Percentiles rank a stretch among this genome's conserved stretches.
These are phyloP conservation scores for Octopus bimaculoides DNA, from an alignment of 1,140 invertebrate species.

Conservation along the genomic window DNA sequence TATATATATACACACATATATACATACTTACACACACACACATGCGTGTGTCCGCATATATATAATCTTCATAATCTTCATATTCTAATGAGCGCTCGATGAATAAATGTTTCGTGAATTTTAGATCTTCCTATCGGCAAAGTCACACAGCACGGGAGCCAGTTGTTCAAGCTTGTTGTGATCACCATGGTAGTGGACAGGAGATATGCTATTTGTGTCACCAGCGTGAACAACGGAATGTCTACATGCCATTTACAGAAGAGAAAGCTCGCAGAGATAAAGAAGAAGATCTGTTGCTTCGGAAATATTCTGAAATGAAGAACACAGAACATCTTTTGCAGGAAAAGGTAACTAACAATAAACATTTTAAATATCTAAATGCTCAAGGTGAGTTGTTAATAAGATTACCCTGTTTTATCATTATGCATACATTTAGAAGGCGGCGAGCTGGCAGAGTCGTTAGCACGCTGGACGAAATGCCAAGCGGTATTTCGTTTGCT, in stretches of 20 bases:
- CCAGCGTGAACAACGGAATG: conserved; percentile 51
- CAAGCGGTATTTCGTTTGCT: too few relatives aligned
- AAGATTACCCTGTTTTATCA: background rate
- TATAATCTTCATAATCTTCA: background rate
- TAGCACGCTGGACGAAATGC: too few relatives aligned
- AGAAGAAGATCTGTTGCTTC: conserved; percentile 54
- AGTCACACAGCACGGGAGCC: background rate
- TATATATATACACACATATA: background rate
- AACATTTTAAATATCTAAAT: background rate
- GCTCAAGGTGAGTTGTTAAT: background rate
- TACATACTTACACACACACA: background rate
- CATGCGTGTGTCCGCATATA: background rate
- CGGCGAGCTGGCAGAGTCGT: too few relatives aligned
- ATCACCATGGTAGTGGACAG: conserved; percentile 53
- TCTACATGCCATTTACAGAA: conserved; percentile 53
- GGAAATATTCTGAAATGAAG: conserved; percentile 54
- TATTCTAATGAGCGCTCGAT: background rate
- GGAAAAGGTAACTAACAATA: conserved; percentile 44
- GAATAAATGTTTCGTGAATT: background rate
- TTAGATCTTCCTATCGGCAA: background rate
- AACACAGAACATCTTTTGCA: conserved; percentile 51
- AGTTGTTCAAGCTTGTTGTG: conserved; percentile 33
- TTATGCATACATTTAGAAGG: too few relatives aligned
- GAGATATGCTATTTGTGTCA: conserved; percentile 58
- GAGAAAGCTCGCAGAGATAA: conserved; percentile 48